Evolutionary conservation across 2,113 vertebrate genomes (phyloP).

Genomic region (Salvelinus alpinus): DNA sequence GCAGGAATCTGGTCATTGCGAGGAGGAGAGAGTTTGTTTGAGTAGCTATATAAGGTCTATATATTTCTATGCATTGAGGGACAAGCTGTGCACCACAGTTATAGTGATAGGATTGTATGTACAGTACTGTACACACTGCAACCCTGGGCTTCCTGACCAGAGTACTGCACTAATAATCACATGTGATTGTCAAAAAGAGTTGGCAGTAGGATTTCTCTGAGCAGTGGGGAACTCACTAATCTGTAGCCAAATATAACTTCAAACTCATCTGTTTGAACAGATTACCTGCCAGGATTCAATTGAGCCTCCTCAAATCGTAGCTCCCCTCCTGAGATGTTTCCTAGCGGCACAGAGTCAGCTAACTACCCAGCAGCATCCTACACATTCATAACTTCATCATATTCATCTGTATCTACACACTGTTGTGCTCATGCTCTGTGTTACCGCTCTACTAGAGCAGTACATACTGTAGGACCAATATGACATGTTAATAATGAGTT

Average conservation of each 20-base stretch:
- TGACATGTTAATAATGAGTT: neutral
- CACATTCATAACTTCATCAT: neutral
- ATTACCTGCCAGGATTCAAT: conserved; percentile 74
- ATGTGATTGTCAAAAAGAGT: conserved; percentile 63
- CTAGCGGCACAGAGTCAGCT: conserved; percentile 62
- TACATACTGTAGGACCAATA: neutral
- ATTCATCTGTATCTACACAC: neutral
- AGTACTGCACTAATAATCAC: conserved; percentile 62
- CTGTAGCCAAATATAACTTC: conserved; percentile 72
- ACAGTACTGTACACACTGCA: conserved; percentile 21
- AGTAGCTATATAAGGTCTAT: conserved; percentile 57
- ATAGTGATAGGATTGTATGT: neutral
- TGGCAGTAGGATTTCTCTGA: conserved; percentile 63
- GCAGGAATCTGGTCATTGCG: neutral
- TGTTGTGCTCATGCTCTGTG: no score
- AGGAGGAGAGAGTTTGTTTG: conserved; percentile 38
- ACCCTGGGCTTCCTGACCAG: conserved; percentile 59
- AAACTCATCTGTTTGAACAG: conserved; percentile 76
- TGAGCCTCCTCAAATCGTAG: conserved; percentile 51
- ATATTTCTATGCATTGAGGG: conserved; percentile 19
- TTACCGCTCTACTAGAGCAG: neutral
- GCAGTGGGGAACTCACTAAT: conserved; percentile 65
- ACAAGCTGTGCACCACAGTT: neutral
- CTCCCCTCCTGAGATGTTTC: conserved; percentile 54
- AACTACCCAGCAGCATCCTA: conserved; percentile 30